Evolutionary conservation across 2,797 vertebrate species (phyloP).

Genomic region (Enteromius mattozi): DNA sequence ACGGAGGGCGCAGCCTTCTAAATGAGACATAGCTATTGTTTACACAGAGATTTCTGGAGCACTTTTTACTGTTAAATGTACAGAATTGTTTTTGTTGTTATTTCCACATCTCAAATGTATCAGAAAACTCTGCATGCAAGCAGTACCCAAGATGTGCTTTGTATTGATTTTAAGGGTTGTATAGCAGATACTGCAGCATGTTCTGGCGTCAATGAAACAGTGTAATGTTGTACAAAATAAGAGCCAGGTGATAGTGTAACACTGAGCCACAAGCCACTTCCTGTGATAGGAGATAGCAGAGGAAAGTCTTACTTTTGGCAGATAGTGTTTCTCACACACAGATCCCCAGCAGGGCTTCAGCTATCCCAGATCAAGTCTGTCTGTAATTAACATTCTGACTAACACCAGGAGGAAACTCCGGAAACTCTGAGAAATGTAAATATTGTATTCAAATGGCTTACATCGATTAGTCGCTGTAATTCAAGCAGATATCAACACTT

Average conservation of each 20-base stretch:
- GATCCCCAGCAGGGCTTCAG: conserved; percentile 28
- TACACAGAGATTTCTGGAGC: not conserved
- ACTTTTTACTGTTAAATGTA: not conserved
- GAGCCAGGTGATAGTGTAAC: conserved; percentile 23
- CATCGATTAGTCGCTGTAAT: not conserved
- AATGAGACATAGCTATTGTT: too few relatives aligned
- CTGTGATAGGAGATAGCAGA: conserved; percentile 41
- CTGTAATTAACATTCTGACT: conserved; percentile 46
- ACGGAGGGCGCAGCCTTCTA: too few relatives aligned
- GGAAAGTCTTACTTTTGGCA: conserved; percentile 38
- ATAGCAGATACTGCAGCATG: not conserved
- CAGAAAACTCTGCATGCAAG: not conserved
- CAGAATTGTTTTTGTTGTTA: not conserved
- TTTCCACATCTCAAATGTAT: not conserved
- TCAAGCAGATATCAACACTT: not conserved
- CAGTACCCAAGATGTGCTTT: conserved; percentile 7
- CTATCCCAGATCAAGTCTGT: conserved; percentile 32
- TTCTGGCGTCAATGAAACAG: conserved; percentile 27
- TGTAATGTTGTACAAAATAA: conserved; percentile 27
- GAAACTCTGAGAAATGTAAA: conserved; percentile 7
- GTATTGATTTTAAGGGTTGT: conserved; percentile 21
- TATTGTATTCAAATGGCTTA: not conserved
- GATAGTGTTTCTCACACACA: conserved; percentile 45
- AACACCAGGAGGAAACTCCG: conserved; percentile 1
- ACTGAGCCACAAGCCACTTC: conserved; percentile 16